A percentile compares a stretch with the other conserved stretches of the same genome.
phyloP scores from a whole-genome alignment of 2,888 invertebrate species.

The Acronicta alni region DNA sequence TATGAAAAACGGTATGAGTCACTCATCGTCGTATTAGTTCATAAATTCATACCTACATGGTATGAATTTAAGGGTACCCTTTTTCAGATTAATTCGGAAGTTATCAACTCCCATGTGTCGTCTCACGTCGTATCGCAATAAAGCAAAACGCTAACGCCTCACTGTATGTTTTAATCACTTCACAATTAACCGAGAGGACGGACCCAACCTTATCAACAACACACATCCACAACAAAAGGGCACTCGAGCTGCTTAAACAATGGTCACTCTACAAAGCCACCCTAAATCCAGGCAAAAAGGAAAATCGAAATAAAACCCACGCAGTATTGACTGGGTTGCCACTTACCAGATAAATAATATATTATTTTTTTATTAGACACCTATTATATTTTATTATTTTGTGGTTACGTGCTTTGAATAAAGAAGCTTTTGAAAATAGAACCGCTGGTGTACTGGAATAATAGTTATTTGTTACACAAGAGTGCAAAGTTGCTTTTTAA shows the following conservation, averaged over 20 bases:
- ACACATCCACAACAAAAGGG: conserved; percentile 70
- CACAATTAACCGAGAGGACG: conserved; percentile 64
- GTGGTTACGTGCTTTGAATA: too few species aligned
- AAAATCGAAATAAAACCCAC: conserved; percentile 66
- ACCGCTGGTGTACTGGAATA: too few species aligned
- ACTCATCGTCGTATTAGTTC: too few species aligned
- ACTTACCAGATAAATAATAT: conserved; percentile 49
- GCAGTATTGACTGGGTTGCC: conserved; percentile 52
- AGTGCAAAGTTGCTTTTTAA: too few species aligned
- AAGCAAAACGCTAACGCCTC: conserved; percentile 37
- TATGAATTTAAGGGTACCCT: neutral
- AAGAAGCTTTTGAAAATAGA: too few species aligned
- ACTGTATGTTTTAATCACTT: conserved; percentile 48
- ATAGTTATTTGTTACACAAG: too few species aligned
- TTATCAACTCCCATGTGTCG: conserved; percentile 18
- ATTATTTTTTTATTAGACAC: conserved; percentile 43
- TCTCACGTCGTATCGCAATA: conserved; percentile 25
- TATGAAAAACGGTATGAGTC: too few species aligned
- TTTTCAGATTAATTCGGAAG: conserved; percentile 8
- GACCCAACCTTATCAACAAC: conserved; percentile 66
- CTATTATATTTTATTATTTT: conserved; percentile 22
- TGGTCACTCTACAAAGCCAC: conserved; percentile 68
- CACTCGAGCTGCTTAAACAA: conserved; percentile 68
- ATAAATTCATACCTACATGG: too few species aligned
- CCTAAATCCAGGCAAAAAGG: conserved; percentile 69